Evolutionary conservation across 2,888 invertebrate genomes (phyloP).

Genomic region (Lycaena phlaeas): DNA sequence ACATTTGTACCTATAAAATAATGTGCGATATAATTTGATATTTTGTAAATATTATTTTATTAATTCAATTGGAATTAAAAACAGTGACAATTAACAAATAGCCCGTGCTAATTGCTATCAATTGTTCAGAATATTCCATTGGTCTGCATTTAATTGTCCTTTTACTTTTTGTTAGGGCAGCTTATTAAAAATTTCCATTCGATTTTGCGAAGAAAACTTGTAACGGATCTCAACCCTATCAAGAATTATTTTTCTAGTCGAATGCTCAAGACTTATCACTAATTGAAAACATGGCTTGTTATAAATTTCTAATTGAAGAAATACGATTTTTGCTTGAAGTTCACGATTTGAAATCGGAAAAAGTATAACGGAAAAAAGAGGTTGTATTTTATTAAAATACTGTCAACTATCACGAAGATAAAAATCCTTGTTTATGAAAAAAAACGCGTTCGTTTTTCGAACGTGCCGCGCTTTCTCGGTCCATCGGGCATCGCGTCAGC

Average conservation of each 20-base stretch:
- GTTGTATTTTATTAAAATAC: conserved; percentile 21
- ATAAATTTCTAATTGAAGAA: conserved; percentile 51
- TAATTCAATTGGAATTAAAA: conserved; percentile 4
- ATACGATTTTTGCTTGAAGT: conserved; percentile 4
- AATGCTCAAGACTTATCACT: conserved; percentile 29
- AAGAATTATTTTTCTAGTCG: conserved; percentile 32
- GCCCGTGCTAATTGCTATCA: conserved; percentile 24
- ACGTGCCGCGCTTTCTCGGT: conserved; percentile 68
- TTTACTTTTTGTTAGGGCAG: conserved; percentile 25
- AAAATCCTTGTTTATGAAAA: conserved; percentile 23
- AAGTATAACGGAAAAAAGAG: too few relatives aligned
- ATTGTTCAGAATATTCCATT: conserved; percentile 44
- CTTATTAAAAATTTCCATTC: conserved; percentile 71
- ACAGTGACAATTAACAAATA: conserved; percentile 3
- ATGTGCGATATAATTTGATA: neutral
- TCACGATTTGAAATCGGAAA: conserved; percentile 11
- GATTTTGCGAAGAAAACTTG: conserved; percentile 51
- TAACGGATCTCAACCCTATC: conserved; percentile 43
- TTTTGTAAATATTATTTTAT: conserved; percentile 1
- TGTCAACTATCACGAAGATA: conserved; percentile 27
- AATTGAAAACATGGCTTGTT: conserved; percentile 44
- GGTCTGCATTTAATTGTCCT: conserved; percentile 33
- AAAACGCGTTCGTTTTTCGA: conserved; percentile 44
- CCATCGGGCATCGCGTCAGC: conserved; percentile 68
- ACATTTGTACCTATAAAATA: too few relatives aligned